Evolutionary conservation across 1,140 invertebrate genomes (phyloP).

Genomic region (Trichonephila clavata): DNA sequence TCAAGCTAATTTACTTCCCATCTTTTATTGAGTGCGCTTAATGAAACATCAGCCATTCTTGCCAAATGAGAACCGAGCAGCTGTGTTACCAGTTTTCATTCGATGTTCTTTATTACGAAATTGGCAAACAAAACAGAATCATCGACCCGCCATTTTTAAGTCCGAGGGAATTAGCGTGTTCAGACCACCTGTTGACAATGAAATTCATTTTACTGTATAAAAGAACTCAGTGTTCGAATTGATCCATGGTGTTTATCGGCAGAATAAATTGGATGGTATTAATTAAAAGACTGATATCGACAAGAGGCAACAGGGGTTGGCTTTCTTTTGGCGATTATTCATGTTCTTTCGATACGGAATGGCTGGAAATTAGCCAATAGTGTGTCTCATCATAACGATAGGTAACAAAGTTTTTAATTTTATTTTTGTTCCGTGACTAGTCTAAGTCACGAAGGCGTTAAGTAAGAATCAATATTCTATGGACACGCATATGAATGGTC

Average conservation of each 20-base stretch:
- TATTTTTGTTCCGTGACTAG: neutral
- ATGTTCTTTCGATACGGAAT: neutral
- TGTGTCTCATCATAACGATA: neutral
- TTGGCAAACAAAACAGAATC: neutral
- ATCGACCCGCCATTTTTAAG: conserved; percentile 1
- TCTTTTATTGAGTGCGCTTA: neutral
- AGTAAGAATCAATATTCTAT: neutral
- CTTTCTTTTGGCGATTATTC: neutral
- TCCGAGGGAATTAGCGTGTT: neutral
- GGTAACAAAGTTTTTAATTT: conserved; percentile 29
- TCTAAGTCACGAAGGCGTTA: neutral
- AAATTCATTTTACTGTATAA: conserved; percentile 36
- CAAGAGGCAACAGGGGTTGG: neutral
- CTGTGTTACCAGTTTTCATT: neutral
- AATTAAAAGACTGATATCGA: neutral
- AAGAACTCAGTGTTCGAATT: conserved; percentile 5
- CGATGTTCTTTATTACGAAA: neutral
- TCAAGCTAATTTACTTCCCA: neutral
- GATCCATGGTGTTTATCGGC: neutral
- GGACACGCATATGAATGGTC: too few species aligned
- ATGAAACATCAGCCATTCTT: neutral
- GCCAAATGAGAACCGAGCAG: conserved; percentile 6
- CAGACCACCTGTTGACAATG: conserved; percentile 36
- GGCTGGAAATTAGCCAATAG: conserved; percentile 20
- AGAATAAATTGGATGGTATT: conserved; percentile 17